A percentile compares a stretch with the other conserved stretches of the same genome.
Conservation (phyloP, 2,113 vertebrate species). For the Aythya baeri region DNA sequence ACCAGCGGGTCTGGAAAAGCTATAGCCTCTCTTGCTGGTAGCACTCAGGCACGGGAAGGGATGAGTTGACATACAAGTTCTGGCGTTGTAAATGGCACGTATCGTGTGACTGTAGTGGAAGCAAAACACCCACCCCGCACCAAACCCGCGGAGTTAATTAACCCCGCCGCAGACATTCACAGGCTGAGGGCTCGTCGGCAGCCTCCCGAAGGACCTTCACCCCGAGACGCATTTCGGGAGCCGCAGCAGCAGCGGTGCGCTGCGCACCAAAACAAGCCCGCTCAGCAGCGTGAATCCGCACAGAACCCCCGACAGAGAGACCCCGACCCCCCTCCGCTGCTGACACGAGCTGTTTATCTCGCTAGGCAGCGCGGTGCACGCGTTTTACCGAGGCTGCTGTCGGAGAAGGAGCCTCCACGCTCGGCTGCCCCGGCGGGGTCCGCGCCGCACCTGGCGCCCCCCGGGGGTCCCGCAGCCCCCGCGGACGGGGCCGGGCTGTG, state of each 20-base stretch:
- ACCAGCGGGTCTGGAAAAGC: background rate
- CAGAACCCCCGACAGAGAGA: background rate
- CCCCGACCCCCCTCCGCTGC: background rate
- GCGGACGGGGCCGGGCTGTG: background rate
- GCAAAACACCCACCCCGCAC: background rate
- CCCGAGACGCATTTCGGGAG: accelerated
- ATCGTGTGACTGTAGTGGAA: background rate
- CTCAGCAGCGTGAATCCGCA: background rate
- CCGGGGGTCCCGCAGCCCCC: too few relatives aligned
- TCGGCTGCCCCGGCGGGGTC: background rate
- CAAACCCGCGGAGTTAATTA: background rate
- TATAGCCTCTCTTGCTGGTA: background rate
- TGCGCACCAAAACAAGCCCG: background rate
- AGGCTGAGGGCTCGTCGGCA: background rate
- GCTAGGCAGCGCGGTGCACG: background rate
- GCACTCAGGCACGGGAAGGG: background rate
- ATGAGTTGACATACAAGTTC: background rate
- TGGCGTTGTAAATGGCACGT: background rate
- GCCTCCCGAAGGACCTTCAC: background rate
- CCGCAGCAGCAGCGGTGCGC: background rate
- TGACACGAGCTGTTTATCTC: accelerated
- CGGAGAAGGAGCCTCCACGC: background rate
- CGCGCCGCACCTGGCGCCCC: too few relatives aligned
- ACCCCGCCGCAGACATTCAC: accelerated
- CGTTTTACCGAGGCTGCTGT: background rate